Evolutionary conservation across 2,113 vertebrate species (phyloP), one percentile per base, ranked within the genome.

Genomic region (Cephalopterus ornatus): DNA sequence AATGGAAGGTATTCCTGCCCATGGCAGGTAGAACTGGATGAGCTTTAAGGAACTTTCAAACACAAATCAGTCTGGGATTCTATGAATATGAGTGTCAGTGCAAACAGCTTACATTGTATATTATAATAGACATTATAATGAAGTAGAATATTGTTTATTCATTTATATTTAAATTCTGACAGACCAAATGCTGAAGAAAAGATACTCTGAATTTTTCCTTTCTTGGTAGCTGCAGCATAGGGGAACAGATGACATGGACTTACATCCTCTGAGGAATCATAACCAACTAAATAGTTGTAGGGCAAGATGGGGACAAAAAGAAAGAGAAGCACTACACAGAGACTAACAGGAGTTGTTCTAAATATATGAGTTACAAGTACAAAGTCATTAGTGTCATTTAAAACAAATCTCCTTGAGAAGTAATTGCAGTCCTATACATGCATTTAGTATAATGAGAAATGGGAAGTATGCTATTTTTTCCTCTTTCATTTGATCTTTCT

Each of bases 231-330:
- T 85, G 46, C 2, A 22, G 8, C 2, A 0, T 4, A 14, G 37
- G 12, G 63, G 26, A 59, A 7, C 16, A 42, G 8, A 42, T 6
- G 4, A 46, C 5, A 39, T 0, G 20, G 10, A 46, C 22, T 11
- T 56, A 9, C 7, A 32, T 42, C 9, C 20, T 35, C 35, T 42
- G 32, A 81, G 19, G 42, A 80, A n/a, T 26, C 4, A 49, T 44
- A 87, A 41, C 62, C 46, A 78, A 0, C 14, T 44, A 19, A 66
- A 37, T 10, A 73, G 30, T 19, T 32, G 27, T 30, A 15, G 11
- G 14, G 4, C 21, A 87, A 77, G 12, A 50, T 8, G 14, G 53
- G 30, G 50, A 61, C 8, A 76, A 58, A 47, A 81, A 70, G 14
- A 62, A 74, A 79, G 15, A 22, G 52, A 67, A 88, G 2, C 14